These are phyloP conservation scores for Dryococelus australis DNA, from an alignment of 2,888 invertebrate species.

Conservation along the genomic window DNA sequence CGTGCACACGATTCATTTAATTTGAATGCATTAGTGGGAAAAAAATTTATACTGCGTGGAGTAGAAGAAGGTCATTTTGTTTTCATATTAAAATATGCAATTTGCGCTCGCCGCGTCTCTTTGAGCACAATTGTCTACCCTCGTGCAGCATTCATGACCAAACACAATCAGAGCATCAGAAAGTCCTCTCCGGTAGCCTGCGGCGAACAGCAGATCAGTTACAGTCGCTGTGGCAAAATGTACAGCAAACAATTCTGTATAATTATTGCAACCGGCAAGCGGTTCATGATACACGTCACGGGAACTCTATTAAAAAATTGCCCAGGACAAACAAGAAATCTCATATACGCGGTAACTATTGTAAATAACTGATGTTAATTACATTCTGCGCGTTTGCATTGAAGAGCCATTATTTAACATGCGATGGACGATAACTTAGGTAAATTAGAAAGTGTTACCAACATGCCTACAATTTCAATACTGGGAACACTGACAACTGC, in stretches of 20 bases:
- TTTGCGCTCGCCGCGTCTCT: not conserved
- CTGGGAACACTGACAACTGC: too few relatives aligned
- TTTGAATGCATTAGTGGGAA: not conserved
- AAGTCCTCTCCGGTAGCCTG: not conserved
- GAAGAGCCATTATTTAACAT: not conserved
- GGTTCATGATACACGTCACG: not conserved
- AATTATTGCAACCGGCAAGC: not conserved
- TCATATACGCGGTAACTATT: not conserved
- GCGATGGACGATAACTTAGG: too few relatives aligned
- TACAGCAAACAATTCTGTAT: not conserved
- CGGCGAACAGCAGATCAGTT: not conserved
- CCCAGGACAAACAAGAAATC: not conserved
- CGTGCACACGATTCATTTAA: too few relatives aligned
- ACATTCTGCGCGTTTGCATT: not conserved
- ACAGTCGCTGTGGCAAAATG: not conserved
- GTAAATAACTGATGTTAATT: not conserved
- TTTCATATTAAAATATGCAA: not conserved
- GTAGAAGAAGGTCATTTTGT: not conserved
- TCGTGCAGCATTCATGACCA: not conserved
- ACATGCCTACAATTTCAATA: too few relatives aligned
- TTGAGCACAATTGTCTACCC: not conserved
- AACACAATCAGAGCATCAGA: not conserved
- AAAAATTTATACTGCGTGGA: not conserved
- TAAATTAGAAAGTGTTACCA: too few relatives aligned
- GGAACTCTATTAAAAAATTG: not conserved